Evolutionary conservation across 2,113 vertebrate genomes (phyloP).

Genomic region (Protobothrops flavoviridis): DNA sequence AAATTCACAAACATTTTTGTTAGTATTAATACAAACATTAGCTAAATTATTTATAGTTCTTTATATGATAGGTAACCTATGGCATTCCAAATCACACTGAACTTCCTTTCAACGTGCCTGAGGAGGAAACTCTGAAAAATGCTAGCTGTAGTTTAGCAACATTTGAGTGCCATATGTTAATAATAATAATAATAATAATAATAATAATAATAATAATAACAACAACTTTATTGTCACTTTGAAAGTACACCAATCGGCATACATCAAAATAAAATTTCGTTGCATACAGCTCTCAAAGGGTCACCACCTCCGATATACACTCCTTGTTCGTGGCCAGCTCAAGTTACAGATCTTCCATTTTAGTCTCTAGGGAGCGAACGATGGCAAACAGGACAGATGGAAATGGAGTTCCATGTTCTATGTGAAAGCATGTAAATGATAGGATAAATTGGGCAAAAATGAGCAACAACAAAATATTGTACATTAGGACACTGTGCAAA

Average conservation of each 20-base stretch:
- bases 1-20: conserved; percentile 36
- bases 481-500: not conserved
- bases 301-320: too few species aligned
- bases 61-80: not conserved
- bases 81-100: not conserved
- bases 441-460: not conserved
- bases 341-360: too few species aligned
- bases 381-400: too few species aligned
- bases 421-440: not conserved
- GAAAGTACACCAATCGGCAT: too few species aligned
- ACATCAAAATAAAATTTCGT: too few species aligned
- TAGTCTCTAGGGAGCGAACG: too few species aligned
- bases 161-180: not conserved
- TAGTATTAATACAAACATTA: not conserved
- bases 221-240: too few species aligned
- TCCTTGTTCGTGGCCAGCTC: too few species aligned
- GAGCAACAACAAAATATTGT: not conserved
- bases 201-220: too few species aligned
- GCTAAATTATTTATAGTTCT: not conserved
- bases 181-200: too few species aligned
- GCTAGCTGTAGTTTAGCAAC: not conserved
- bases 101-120: not conserved
- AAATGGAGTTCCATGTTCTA: not conserved
- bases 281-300: too few species aligned
- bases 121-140: not conserved